Conservation (phyloP, 1,140 invertebrate species). For the Diachasmimorpha longicaudata region DNA sequence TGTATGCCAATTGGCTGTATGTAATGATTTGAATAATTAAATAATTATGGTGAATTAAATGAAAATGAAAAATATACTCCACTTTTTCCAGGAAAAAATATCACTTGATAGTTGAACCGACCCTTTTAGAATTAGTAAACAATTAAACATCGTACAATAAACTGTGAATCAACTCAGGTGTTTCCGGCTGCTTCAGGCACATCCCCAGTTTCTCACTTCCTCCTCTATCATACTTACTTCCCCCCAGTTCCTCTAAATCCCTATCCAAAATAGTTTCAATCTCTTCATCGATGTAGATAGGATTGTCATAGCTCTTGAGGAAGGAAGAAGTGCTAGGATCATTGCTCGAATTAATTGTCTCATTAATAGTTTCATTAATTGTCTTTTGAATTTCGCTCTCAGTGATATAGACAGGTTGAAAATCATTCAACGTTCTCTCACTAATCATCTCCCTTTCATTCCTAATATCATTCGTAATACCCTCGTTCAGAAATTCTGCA, state of each 20-base stretch:
- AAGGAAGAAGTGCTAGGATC: slow-evolving; percentile 42
- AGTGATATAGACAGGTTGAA: slow-evolving; percentile 47
- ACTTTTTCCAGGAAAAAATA: background rate
- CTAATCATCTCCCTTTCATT: background rate
- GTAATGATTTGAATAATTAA: background rate
- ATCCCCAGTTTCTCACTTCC: slow-evolving; percentile 46
- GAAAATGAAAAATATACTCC: background rate
- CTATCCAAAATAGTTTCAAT: slow-evolving; percentile 54
- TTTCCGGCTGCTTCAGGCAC: slow-evolving; percentile 54
- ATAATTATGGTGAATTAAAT: background rate
- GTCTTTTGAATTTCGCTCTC: slow-evolving; percentile 56
- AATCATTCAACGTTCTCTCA: slow-evolving; percentile 14
- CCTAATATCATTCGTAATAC: background rate
- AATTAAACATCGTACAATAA: slow-evolving; percentile 53
- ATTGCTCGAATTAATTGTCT: slow-evolving; percentile 30
- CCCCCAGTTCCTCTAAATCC: slow-evolving; percentile 45
- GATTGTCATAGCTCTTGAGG: slow-evolving; percentile 50
- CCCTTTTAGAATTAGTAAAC: too few species aligned
- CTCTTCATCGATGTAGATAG: slow-evolving; percentile 50
- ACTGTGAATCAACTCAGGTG: slow-evolving; percentile 53
- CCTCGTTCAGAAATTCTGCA: background rate
- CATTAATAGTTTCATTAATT: slow-evolving; percentile 50
- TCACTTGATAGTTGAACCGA: too few species aligned
- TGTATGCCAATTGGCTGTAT: background rate
- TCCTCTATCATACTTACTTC: slow-evolving; percentile 41